phyloP scores from a whole-genome alignment of 2,113 vertebrate genomes.

The Clupea harengus region DNA sequence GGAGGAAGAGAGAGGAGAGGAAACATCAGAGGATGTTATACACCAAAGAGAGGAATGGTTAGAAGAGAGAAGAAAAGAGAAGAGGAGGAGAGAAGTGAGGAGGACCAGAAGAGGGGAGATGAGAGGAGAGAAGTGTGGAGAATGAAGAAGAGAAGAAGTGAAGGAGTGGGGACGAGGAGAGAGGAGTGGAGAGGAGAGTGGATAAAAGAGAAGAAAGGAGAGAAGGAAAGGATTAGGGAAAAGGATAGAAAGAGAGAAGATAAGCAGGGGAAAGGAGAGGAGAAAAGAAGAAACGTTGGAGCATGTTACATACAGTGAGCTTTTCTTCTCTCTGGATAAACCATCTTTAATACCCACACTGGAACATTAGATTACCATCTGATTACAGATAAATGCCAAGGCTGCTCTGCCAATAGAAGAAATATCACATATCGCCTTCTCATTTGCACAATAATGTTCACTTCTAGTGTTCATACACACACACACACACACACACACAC shows the following conservation, averaged over 20 bases:
- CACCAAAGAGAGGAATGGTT: background rate
- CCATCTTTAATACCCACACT: background rate
- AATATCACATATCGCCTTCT: background rate
- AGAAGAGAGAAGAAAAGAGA: background rate
- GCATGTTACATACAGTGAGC: background rate
- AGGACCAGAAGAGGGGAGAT: background rate
- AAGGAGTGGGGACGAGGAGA: too few species aligned
- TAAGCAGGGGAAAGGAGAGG: too few species aligned
- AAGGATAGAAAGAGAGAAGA: background rate
- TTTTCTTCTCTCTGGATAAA: background rate
- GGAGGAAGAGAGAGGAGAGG: background rate
- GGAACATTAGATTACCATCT: background rate
- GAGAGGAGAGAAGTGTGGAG: background rate
- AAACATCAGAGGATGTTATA: background rate
- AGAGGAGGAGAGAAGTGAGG: background rate
- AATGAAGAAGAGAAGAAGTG: background rate
- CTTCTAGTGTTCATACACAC: background rate
- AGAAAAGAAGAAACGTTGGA: background rate
- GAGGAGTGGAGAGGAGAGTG: background rate
- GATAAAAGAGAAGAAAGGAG: background rate
- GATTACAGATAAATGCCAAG: background rate
- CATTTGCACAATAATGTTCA: background rate
- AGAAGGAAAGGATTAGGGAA: background rate
- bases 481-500: background rate
- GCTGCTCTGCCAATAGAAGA: background rate